These are phyloP conservation scores for Chrysemys picta DNA, from an alignment of 2,113 vertebrate species.

Conservation along the genomic window DNA sequence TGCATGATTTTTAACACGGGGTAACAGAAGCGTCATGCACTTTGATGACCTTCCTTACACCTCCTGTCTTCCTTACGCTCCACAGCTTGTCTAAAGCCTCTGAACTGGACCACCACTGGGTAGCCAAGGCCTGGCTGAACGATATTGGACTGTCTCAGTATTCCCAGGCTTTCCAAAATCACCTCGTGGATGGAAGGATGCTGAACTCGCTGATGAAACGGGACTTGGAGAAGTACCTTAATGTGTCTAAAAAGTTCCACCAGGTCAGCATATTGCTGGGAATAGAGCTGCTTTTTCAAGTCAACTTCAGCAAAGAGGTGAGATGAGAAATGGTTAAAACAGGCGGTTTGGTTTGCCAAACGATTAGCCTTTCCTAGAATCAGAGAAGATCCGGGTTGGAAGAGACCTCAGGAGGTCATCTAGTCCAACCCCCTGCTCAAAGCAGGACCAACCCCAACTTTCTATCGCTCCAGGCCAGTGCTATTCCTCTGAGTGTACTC, in stretches of 20 bases:
- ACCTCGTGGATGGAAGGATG: slow-evolving; percentile 88
- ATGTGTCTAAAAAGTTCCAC: slow-evolving; percentile 88
- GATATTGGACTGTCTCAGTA: slow-evolving; percentile 89
- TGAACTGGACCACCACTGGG: slow-evolving; percentile 93
- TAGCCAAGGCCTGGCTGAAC: slow-evolving; percentile 89
- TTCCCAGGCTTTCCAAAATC: slow-evolving; percentile 89
- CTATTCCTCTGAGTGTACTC: neutral
- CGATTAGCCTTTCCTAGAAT: no score
- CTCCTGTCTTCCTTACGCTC: neutral
- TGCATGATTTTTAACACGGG: neutral
- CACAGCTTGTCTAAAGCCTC: slow-evolving; percentile 86
- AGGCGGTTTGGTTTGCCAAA: neutral
- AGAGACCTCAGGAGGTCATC: no score
- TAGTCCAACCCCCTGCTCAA: no score
- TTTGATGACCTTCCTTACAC: neutral
- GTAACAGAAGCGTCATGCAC: neutral
- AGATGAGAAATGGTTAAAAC: neutral
- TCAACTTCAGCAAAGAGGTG: slow-evolving; percentile 89
- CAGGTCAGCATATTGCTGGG: slow-evolving; percentile 89
- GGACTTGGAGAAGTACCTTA: slow-evolving; percentile 87
- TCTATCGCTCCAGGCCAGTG: neutral
- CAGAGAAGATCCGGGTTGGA: no score
- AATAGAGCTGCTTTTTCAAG: slow-evolving; percentile 86
- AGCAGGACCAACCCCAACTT: no score
- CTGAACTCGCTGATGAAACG: slow-evolving; percentile 85